Conservation (phyloP, 1,140 invertebrate genomes). For the Bilobella aurantiaca region DNA sequence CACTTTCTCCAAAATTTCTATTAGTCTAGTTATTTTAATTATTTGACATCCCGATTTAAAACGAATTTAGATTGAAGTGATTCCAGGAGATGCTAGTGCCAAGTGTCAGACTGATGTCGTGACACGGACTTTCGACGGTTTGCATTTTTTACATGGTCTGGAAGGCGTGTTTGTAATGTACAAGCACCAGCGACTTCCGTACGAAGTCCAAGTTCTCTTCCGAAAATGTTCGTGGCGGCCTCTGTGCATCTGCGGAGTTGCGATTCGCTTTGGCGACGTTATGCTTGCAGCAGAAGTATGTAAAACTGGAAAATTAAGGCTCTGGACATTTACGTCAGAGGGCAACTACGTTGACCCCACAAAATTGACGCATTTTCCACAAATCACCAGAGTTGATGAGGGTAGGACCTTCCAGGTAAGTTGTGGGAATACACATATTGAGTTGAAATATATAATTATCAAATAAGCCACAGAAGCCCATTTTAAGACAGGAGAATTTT, state of each 20-base stretch:
- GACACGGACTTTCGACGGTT: constrained; percentile 34
- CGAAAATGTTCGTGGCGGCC: constrained; percentile 29
- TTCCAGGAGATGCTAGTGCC: constrained; percentile 31
- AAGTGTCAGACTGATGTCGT: constrained; percentile 24
- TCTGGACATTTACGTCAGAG: constrained; percentile 34
- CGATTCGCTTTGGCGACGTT: constrained; percentile 31
- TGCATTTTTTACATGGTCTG: constrained; percentile 27
- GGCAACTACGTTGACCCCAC: constrained; percentile 25
- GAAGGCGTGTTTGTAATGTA: constrained; percentile 35
- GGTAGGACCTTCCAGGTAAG: constrained; percentile 34
- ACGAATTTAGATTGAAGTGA: constrained; percentile 32
- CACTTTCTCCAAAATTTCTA: too few relatives aligned
- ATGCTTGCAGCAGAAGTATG: constrained; percentile 31
- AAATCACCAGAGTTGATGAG: constrained; percentile 35
- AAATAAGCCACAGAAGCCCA: too few relatives aligned
- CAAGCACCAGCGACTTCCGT: constrained; percentile 26
- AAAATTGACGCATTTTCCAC: constrained; percentile 29
- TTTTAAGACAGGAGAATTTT: too few relatives aligned
- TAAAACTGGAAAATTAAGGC: constrained; percentile 28
- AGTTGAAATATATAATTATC: too few relatives aligned
- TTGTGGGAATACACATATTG: too few relatives aligned
- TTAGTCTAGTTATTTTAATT: too few relatives aligned
- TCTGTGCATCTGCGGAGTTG: constrained; percentile 34
- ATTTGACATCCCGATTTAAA: too few relatives aligned
- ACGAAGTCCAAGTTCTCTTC: constrained; percentile 34